phyloP scores from a whole-genome alignment of 1,140 invertebrate species.

The Drosophila sturtevanti region DNA sequence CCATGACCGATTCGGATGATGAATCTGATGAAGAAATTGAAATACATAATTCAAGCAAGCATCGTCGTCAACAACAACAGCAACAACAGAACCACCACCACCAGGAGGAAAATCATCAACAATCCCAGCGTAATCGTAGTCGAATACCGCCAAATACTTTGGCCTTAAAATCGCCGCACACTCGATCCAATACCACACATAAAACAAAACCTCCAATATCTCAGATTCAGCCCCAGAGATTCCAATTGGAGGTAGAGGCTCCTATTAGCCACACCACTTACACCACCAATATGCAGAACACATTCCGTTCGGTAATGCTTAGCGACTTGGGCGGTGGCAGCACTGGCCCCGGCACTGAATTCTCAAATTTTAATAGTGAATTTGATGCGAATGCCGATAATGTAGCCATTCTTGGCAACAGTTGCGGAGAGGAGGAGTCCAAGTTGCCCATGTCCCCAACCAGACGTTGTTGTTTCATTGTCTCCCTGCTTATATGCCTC shows the following conservation, averaged over 20 bases:
- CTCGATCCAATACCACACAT: constrained; percentile 48
- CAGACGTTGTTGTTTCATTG: constrained; percentile 86
- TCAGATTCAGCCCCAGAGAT: constrained; percentile 27
- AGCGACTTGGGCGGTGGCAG: constrained; percentile 83
- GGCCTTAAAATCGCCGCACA: constrained; percentile 59
- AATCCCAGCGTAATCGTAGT: constrained; percentile 75
- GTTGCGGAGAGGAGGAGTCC: constrained; percentile 21
- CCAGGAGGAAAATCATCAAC: constrained; percentile 32
- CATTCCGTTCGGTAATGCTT: constrained; percentile 83
- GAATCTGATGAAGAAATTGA: constrained; percentile 90
- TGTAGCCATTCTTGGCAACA: constrained; percentile 72
- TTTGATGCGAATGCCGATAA: constrained; percentile 76
- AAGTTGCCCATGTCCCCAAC: constrained; percentile 86
- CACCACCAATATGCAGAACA: constrained; percentile 76
- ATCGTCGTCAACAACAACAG: constrained; percentile 68
- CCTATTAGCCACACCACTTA: constrained; percentile 45
- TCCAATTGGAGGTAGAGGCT: constrained; percentile 50
- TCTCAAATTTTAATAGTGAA: constrained; percentile 77
- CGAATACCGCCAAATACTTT: constrained; percentile 65
- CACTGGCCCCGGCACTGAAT: constrained; percentile 49
- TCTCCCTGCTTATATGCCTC: constrained; percentile 88
- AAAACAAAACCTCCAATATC: constrained; percentile 24
- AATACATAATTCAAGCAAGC: constrained; percentile 80
- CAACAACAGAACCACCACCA: constrained; percentile 21
- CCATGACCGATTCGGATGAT: constrained; percentile 86